Evolutionary conservation across 2,888 invertebrate species (phyloP).

Genomic region (Stomorhina lunata): DNA sequence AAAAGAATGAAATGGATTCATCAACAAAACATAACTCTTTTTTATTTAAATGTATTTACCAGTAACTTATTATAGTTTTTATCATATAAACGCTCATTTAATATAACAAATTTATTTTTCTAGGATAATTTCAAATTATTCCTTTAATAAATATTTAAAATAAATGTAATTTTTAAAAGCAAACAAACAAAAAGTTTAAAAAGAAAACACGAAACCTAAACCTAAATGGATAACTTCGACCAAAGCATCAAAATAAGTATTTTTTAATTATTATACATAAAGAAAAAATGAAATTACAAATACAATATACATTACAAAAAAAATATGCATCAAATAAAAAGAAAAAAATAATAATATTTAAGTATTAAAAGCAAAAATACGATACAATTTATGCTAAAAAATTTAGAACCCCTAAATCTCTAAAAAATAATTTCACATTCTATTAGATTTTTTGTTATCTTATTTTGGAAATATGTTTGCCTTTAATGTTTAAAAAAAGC

Average conservation of each 20-base stretch:
- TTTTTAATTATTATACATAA: slow-evolving; percentile 25
- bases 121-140: slow-evolving; percentile 47
- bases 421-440: too few species aligned
- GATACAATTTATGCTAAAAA: not conserved
- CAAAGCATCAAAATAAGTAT: slow-evolving; percentile 63
- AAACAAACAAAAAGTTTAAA: slow-evolving; percentile 10
- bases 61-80: slow-evolving; percentile 51
- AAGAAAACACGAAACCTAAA: not conserved
- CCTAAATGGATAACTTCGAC: slow-evolving; percentile 44
- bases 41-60: not conserved
- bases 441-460: too few species aligned
- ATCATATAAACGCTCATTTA: slow-evolving; percentile 20
- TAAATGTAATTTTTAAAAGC: slow-evolving; percentile 37
- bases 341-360: not conserved
- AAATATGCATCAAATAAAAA: slow-evolving; percentile 18
- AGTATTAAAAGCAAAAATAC: slow-evolving; percentile 1
- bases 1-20: not conserved
- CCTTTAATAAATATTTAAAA: slow-evolving; percentile 30
- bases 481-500: too few species aligned
- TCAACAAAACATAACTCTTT: slow-evolving; percentile 11
- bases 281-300: slow-evolving; percentile 17
- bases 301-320: slow-evolving; percentile 15
- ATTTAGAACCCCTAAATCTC: too few species aligned
- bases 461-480: too few species aligned
- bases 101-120: slow-evolving; percentile 15